Evolutionary conservation across 35 echinoderm and acorn worm species (phyloP), one percentile per base, ranked within the genome.

Genomic region (Ptychodera flava): DNA sequence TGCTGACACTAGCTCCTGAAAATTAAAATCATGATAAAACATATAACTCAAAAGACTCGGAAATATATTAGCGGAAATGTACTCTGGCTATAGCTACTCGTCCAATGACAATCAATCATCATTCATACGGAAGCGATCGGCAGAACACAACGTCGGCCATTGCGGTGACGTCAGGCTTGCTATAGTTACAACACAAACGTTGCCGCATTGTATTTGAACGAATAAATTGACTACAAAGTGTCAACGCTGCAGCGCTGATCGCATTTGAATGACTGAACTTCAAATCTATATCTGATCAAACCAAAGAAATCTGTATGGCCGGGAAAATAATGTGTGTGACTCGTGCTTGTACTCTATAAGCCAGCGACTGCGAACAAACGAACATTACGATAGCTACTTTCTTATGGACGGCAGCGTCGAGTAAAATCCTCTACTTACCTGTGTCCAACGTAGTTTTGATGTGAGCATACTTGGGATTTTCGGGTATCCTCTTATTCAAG

Each of bases 1-100:
- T 94, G 10, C 89, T 90, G 81, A 98, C 84, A 81, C 95, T 98
- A 35, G 92, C 92, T 75, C 95, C 95, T 98, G 86, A 45, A 36
- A 87, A 85, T 33, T 31, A 92, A 95, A 53, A 34, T 78, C 45
- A 64, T 22, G 45, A 64, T 64, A 64, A 64, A 64, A 12, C 6
- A 64, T 64, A 22, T 64, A 64, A n/a, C n/a, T n/a, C n/a, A n/a
- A n/a, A n/a, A n/a, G n/a, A n/a, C n/a, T n/a, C n/a, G n/a, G n/a
- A n/a, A n/a, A n/a, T n/a, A n/a, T n/a, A n/a, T n/a, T n/a, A n/a
- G n/a, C 45, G 45, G 45, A 12, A 64, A 64, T 64, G 45, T 64
- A n/a, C n/a, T n/a, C n/a, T n/a, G n/a, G n/a, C n/a, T n/a, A n/a
- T n/a, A n/a, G n/a, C n/a, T n/a, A n/a, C n/a, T n/a, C n/a, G n/a